Percentiles rank a stretch among this genome's conserved stretches.
Conservation (phyloP, 2,888 invertebrate genomes). For the Sylvicola cinctus region DNA sequence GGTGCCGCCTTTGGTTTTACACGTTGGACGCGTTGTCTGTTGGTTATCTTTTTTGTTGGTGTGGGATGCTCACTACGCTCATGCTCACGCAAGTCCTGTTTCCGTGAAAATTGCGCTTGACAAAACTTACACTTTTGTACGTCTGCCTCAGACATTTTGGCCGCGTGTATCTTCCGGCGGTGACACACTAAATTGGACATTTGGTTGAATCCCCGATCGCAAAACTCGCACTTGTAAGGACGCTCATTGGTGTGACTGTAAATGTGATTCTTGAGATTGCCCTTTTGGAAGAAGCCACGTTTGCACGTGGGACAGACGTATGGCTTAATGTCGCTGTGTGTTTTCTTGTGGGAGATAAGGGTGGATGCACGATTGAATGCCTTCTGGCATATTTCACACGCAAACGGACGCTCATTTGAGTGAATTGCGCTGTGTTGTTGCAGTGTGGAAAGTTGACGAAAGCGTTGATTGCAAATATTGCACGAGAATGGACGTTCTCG, state of each 20-base stretch:
- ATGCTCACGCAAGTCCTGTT: no score
- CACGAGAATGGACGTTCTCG: conserved; percentile 59
- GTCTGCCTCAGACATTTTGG: no score
- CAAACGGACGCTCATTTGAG: conserved; percentile 49
- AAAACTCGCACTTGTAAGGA: conserved; percentile 54
- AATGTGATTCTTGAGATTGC: conserved; percentile 56
- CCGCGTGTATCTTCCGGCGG: conserved; percentile 21
- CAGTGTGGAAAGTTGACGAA: conserved; percentile 51
- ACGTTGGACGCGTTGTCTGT: no score
- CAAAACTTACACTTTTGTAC: no score
- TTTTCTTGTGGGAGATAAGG: conserved; percentile 60
- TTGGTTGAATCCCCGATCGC: conserved; percentile 58
- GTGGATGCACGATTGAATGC: conserved; percentile 62
- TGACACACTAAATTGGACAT: conserved; percentile 64
- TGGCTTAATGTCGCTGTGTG: conserved; percentile 51
- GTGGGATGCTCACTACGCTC: no score
- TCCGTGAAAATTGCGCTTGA: no score
- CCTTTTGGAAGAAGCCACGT: conserved; percentile 66
- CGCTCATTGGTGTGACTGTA: conserved; percentile 61
- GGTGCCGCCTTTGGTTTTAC: no score
- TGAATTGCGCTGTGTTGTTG: conserved; percentile 62
- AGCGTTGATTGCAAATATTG: conserved; percentile 49
- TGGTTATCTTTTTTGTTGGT: no score
- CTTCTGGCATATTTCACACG: conserved; percentile 54
- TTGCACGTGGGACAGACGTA: conserved; percentile 53